phyloP scores from a whole-genome alignment of 2,888 invertebrate species.

The Clitarchus hookeri region DNA sequence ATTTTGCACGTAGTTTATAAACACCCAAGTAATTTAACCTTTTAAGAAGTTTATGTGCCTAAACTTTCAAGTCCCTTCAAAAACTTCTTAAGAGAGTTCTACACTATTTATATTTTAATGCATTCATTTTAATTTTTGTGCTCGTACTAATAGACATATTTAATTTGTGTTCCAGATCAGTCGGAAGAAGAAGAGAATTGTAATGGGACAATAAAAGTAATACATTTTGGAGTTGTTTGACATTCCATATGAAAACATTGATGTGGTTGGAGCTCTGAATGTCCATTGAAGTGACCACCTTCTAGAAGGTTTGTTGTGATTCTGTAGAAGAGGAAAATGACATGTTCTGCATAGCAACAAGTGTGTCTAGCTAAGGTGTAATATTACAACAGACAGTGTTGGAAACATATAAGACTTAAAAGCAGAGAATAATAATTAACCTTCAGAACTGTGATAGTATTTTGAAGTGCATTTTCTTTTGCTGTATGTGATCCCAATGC shows the following conservation, averaged over 20 bases:
- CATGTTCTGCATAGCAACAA: too few relatives aligned
- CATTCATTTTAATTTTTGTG: too few relatives aligned
- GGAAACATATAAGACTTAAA: neutral
- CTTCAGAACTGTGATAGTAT: too few relatives aligned
- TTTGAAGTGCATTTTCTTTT: too few relatives aligned
- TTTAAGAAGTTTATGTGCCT: too few relatives aligned
- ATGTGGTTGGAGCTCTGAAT: neutral
- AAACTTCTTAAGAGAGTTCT: too few relatives aligned
- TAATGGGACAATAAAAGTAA: conserved; percentile 74
- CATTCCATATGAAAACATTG: neutral
- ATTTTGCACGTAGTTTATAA: too few relatives aligned
- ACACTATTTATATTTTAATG: too few relatives aligned
- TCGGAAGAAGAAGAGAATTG: conserved; percentile 55
- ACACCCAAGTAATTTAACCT: too few relatives aligned
- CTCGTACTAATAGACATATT: neutral
- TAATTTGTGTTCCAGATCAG: conserved; percentile 55
- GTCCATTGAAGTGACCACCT: neutral
- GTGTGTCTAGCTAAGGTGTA: neutral
- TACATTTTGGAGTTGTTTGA: conserved; percentile 82
- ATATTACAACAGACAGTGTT: neutral
- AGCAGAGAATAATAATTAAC: too few relatives aligned
- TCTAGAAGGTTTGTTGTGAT: neutral
- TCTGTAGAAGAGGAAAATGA: neutral
- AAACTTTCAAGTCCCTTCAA: too few relatives aligned
- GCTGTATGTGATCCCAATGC: too few relatives aligned